These are phyloP conservation scores for Gastracanthus pulcherrimus DNA, from an alignment of 2,888 invertebrate species.

Conservation along the genomic window DNA sequence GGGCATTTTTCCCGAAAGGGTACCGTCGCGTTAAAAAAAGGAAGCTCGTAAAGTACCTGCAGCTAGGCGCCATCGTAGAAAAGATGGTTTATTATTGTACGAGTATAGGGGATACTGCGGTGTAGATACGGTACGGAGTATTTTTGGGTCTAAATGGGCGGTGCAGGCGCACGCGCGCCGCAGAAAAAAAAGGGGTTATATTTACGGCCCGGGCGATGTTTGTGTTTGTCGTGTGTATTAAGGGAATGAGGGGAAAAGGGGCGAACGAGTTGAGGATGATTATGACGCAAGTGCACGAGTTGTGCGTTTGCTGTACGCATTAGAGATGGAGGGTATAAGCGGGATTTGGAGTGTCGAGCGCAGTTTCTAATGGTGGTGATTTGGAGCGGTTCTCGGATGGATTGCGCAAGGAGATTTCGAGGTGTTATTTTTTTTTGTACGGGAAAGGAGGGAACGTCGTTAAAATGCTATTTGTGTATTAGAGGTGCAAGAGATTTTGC, in stretches of 20 bases:
- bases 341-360: neutral
- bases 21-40: constrained; percentile 57
- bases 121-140: too few relatives aligned
- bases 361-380: constrained; percentile 17
- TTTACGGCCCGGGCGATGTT: too few relatives aligned
- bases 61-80: constrained; percentile 15
- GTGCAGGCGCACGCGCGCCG: neutral
- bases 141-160: constrained; percentile 39
- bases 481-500: neutral
- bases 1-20: constrained; percentile 62
- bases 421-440: neutral
- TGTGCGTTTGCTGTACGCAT: constrained; percentile 13
- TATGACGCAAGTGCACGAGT: constrained; percentile 14
- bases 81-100: too few relatives aligned
- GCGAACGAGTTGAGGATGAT: constrained; percentile 39
- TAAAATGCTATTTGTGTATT: constrained; percentile 45
- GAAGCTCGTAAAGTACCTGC: constrained; percentile 43
- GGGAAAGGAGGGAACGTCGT: neutral
- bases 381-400: too few relatives aligned
- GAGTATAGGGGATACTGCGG: too few relatives aligned
- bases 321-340: too few relatives aligned
- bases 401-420: neutral
- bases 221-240: constrained; percentile 27
- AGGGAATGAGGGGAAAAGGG: neutral
- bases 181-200: constrained; percentile 29